Evolutionary conservation across 2,888 invertebrate species (phyloP).

Genomic region (Plagiodera versicolora): DNA sequence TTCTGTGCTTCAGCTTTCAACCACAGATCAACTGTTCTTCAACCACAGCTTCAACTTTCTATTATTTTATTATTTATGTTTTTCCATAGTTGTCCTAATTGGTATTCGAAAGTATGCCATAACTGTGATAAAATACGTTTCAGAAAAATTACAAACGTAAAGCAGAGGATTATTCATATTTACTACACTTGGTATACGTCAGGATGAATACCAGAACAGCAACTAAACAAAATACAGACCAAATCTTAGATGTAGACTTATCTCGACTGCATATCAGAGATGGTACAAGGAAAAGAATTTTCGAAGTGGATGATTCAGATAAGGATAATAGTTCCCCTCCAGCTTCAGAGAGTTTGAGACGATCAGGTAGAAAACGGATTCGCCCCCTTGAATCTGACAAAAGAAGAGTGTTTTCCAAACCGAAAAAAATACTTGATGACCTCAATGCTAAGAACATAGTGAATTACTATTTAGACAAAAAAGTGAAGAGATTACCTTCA

Average conservation of each 20-base stretch:
- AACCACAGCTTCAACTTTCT: too few relatives aligned
- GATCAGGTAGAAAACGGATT: conserved; percentile 21
- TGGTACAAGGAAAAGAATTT: conserved; percentile 9
- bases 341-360: conserved; percentile 10
- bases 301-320: conserved; percentile 4
- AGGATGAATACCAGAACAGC: neutral
- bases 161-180: too few relatives aligned
- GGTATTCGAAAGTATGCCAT: too few relatives aligned
- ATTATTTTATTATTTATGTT: too few relatives aligned
- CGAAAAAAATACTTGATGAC: conserved; percentile 23
- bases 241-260: conserved; percentile 17
- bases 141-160: neutral
- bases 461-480: conserved; percentile 33
- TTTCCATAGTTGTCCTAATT: too few relatives aligned
- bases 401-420: conserved; percentile 23
- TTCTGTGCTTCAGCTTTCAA: too few relatives aligned
- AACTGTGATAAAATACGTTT: too few relatives aligned
- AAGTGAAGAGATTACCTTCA: conserved; percentile 29
- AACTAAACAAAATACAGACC: conserved; percentile 11
- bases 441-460: conserved; percentile 23
- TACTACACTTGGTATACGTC: too few relatives aligned
- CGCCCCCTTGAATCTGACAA: conserved; percentile 19
- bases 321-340: neutral
- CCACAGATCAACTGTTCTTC: too few relatives aligned
- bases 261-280: conserved; percentile 22